These are phyloP conservation scores for Erythrocercus mccallii DNA, from an alignment of 2,113 vertebrate genomes.

Conservation along the genomic window DNA sequence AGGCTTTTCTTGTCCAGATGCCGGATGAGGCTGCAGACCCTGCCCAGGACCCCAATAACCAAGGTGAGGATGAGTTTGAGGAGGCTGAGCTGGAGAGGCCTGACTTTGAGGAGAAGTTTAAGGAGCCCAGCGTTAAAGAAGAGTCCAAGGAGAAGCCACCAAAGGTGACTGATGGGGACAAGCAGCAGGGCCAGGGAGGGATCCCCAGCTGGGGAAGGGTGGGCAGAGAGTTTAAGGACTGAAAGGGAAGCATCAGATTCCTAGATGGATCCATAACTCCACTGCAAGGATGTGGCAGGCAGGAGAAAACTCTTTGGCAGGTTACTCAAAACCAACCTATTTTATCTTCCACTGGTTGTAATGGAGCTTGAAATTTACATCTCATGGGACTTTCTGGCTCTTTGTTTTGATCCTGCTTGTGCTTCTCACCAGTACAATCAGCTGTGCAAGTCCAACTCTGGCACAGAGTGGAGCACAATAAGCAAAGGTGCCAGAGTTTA, in stretches of 20 bases:
- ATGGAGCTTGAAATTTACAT: background rate
- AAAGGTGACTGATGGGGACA: constrained; percentile 31
- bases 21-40: constrained; percentile 56
- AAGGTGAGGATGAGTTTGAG: constrained; percentile 75
- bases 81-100: constrained; percentile 72
- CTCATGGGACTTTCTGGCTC: background rate
- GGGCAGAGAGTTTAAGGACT: background rate
- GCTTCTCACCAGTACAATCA: background rate
- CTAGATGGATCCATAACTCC: background rate
- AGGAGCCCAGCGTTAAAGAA: background rate
- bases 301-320: background rate
- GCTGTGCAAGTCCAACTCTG: background rate
- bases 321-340: background rate
- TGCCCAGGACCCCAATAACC: constrained; percentile 68
- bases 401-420: background rate
- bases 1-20: background rate
- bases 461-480: background rate
- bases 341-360: background rate
- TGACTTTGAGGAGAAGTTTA: constrained; percentile 51
- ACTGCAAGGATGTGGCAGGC: background rate
- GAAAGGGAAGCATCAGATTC: background rate
- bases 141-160: background rate
- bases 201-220: background rate
- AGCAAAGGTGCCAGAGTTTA: background rate
- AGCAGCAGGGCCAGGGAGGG: background rate